Percentiles rank a stretch among this genome's conserved stretches.
phyloP scores from a whole-genome alignment of 2,888 invertebrate genomes.

The Liodrosophila aerea region DNA sequence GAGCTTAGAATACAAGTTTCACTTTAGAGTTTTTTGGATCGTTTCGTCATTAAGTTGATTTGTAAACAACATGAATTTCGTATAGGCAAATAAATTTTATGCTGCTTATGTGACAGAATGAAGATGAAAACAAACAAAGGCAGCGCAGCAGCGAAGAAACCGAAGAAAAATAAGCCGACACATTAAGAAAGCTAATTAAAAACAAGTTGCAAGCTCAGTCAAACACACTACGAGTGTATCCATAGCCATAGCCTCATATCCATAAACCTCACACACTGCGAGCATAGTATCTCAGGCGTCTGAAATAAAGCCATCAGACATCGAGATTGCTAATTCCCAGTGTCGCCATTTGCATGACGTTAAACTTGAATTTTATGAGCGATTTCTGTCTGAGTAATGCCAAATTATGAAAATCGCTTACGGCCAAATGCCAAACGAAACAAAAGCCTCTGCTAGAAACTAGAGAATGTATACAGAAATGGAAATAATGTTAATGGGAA shows the following conservation, averaged over 20 bases:
- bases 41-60: constrained; percentile 11
- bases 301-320: constrained; percentile 64
- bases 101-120: constrained; percentile 26
- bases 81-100: constrained; percentile 22
- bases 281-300: constrained; percentile 36
- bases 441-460: constrained; percentile 35
- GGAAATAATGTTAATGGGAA: constrained; percentile 14
- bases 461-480: constrained; percentile 25
- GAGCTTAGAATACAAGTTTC: neutral
- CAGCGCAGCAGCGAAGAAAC: constrained; percentile 10
- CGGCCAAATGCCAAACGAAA: constrained; percentile 20
- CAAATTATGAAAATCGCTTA: constrained; percentile 48
- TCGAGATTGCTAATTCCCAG: constrained; percentile 60
- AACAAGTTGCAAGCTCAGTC: constrained; percentile 38
- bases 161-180: constrained; percentile 32
- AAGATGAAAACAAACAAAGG: constrained; percentile 38
- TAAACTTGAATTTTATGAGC: constrained; percentile 69
- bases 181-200: constrained; percentile 61
- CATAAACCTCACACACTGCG: neutral
- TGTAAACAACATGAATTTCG: constrained; percentile 29
- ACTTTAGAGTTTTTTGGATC: constrained; percentile 10
- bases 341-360: constrained; percentile 70
- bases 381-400: constrained; percentile 54
- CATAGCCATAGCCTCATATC: constrained; percentile 25
- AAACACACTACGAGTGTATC: constrained; percentile 3